Base-by-base conservation (phyloP, 2,888 invertebrate genomes). In the Caenorhabditis doughertyi region DNA sequence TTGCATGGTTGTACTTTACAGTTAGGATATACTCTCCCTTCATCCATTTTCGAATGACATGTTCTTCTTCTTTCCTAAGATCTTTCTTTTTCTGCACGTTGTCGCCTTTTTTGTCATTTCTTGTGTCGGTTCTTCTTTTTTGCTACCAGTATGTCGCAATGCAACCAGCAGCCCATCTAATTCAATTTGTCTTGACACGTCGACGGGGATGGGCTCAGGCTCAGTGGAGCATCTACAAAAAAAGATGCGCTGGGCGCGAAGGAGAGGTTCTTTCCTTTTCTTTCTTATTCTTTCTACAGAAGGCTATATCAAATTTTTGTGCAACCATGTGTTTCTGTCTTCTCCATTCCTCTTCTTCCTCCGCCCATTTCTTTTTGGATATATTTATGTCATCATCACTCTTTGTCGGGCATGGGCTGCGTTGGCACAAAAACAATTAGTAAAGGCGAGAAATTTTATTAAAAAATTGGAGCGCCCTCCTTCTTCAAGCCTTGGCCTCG, bases 111-210 rank as follows among this genome's bases (percentile, higher is more conserved):
- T 25, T 27, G 42, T 62, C 8, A 23, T 64, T 49, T 47, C 27
- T 49, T 64, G 44, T 29, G 18, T 42, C 27, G 42, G 25, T 64
- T 49, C 44, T 39, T 60, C 23, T 72, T n/a, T 47, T 49, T 62
- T 51, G n/a, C 72, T 71, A 64, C 70, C 62, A 62, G 55, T 68
- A 39, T 51, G 62, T 65, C 49, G 51, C 49, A 64, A 64, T 64
- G 62, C 62, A 39, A 56, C 51, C 76, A 51, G 49, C 62, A 51
- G 49, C 70, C 70, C 70, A 70, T 67, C 65, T 71, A 72, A 79
- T 79, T 64, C 71, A 79, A 72, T 79, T 79, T 72, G 71, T 72
- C 79, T 79, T 73, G 71, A 80, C 72, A 80, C 72, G 77, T 80
- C 79, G 72, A 65, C 51, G 35, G 21, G 35, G 49, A 65, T 65